Evolutionary conservation across 2,888 invertebrate genomes (phyloP).

Genomic region (Spilosoma lubricipeda): DNA sequence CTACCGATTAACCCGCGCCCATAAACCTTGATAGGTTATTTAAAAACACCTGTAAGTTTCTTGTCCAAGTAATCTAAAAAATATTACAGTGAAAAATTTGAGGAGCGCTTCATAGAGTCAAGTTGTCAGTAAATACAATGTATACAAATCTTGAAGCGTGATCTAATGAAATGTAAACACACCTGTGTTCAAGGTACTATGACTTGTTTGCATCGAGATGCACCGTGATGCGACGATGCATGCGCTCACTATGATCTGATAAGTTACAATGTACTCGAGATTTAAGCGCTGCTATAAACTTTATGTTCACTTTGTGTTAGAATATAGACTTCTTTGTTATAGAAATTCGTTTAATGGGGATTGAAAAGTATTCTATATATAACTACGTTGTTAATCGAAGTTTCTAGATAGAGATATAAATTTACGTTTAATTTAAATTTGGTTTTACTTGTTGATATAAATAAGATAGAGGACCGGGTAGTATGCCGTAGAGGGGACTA

Average conservation of each 20-base stretch:
- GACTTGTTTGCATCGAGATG: constrained; percentile 45
- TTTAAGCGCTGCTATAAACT: background rate
- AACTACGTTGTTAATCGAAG: background rate
- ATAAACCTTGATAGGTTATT: background rate
- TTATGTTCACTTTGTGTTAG: background rate
- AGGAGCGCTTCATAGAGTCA: constrained; percentile 18
- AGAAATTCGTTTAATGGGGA: no score
- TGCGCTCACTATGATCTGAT: constrained; percentile 35
- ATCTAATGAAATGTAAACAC: constrained; percentile 73
- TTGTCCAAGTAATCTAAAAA: constrained; percentile 21
- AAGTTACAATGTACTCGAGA: constrained; percentile 8
- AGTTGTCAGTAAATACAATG: constrained; percentile 37
- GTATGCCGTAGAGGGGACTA: background rate
- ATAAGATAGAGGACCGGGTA: background rate
- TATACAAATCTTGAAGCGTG: constrained; percentile 35
- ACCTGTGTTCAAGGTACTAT: constrained; percentile 59
- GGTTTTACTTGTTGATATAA: background rate
- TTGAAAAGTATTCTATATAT: no score
- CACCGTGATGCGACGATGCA: constrained; percentile 35
- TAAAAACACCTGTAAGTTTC: background rate
- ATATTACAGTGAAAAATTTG: background rate
- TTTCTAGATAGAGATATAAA: background rate
- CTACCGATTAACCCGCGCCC: background rate
- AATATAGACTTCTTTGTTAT: background rate
- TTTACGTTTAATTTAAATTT: background rate